phyloP scores from a whole-genome alignment of 2,888 invertebrate genomes.

The Tetranychus truncatus region DNA sequence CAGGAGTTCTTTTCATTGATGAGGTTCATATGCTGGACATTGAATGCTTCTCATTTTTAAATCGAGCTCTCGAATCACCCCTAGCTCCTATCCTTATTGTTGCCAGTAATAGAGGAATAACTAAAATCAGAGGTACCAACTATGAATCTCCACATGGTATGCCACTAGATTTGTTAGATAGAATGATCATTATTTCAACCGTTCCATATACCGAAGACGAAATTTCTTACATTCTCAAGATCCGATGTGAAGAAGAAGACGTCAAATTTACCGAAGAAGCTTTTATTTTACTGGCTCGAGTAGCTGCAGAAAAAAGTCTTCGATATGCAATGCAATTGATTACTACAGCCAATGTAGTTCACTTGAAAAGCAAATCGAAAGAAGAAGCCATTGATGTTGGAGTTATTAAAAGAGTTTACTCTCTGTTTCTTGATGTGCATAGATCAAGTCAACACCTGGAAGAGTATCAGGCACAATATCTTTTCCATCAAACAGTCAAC shows the following conservation, averaged over 20 bases:
- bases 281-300: constrained; percentile 67
- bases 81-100: constrained; percentile 94
- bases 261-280: constrained; percentile 84
- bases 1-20: constrained; percentile 89
- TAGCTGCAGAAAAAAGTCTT: constrained; percentile 58
- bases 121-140: constrained; percentile 79
- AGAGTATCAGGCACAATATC: constrained; percentile 12
- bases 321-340: constrained; percentile 95
- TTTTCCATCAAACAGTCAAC: constrained; percentile 6
- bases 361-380: constrained; percentile 63
- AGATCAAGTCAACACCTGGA: constrained; percentile 9
- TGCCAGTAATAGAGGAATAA: constrained; percentile 92
- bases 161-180: constrained; percentile 82
- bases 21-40: constrained; percentile 98
- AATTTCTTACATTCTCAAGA: constrained; percentile 72
- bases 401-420: constrained; percentile 86
- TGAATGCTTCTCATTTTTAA: constrained; percentile 94
- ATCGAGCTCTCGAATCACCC: constrained; percentile 87
- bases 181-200: constrained; percentile 85
- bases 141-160: constrained; percentile 91
- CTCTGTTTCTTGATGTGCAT: constrained; percentile 58
- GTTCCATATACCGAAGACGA: constrained; percentile 70
- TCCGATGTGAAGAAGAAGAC: constrained; percentile 91
- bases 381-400: constrained; percentile 51
- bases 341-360: constrained; percentile 84